Base-by-base conservation (phyloP, 2,888 invertebrate species). In the Epirrita christyi region DNA sequence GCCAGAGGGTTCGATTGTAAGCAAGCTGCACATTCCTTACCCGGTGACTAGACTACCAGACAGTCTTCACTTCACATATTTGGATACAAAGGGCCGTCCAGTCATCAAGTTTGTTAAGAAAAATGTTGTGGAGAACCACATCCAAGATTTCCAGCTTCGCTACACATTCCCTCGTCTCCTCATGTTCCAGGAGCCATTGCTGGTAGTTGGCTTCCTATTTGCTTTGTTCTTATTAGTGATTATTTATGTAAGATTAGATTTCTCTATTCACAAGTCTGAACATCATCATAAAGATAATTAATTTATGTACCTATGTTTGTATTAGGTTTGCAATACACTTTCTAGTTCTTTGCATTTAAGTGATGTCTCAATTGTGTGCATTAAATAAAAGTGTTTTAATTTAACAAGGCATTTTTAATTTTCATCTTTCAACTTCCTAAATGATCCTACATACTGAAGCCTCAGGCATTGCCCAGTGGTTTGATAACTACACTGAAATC, bases 101-200 rank as follows among this genome's bases (percentile, higher is more conserved):
- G 98, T 99, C 0, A 93, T 99, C 52, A 93, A 94, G 7, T 94
- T 98, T 53, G 93, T 94, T 1, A 96, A 97, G 83, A 94, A 88
- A 14, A 98, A 99, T 90, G 90, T 99, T 61, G 98, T 98, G 0
- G 98, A 99, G 79, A 97, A 97, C 79, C 99, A 99, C 80, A 99
- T 99, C 76, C 97, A 98, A 86, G 97, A 98, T 85, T 97, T 99
- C 82, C 96, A 97, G 85, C 89, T 98, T 40, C 95, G 95, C 63
- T 99, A 99, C 85, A 95, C 94, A 68, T 99, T 98, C 94, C 95
- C 97, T 32, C 94, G 96, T 68, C 82, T 96, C 42, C 91, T 97
- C 29, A 95, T 99, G 95, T 91, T 99, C 40, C 97, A 98, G 78
- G 99, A 99, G 83, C 99, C 99, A 0, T 81, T 99, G 37, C 89